Evolutionary conservation across 2,113 vertebrate genomes (phyloP).

Genomic region (Penelope pileata): DNA sequence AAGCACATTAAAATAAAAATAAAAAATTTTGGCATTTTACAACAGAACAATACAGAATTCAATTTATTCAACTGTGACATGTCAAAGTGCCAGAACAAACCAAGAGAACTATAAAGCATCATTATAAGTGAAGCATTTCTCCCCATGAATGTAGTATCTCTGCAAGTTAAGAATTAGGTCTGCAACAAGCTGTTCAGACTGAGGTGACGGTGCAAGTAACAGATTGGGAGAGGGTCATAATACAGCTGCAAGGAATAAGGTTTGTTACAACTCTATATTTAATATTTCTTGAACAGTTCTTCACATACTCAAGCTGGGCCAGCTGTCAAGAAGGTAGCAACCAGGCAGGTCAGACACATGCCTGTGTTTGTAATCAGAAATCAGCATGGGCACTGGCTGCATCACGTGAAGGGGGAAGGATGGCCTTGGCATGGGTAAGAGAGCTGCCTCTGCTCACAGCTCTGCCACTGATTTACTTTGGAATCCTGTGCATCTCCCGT

Average conservation of each 20-base stretch:
- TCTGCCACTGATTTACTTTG: background rate
- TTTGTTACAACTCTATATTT: background rate
- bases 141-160: background rate
- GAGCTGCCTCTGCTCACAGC: background rate
- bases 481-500: background rate
- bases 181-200: background rate
- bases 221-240: background rate
- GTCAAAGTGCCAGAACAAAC: background rate
- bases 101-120: background rate
- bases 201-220: background rate
- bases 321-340: background rate
- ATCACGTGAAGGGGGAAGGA: background rate
- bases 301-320: background rate
- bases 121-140: slow-evolving; percentile 7
- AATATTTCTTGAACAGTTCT: background rate
- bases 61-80: slow-evolving; percentile 31
- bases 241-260: background rate
- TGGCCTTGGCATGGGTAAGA: background rate
- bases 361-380: background rate
- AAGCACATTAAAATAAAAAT: slow-evolving; percentile 4
- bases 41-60: background rate
- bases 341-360: fast-evolving
- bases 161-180: background rate
- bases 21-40: slow-evolving; percentile 1
- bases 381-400: background rate